Percentiles rank a stretch among this genome's conserved stretches.
Evolutionary conservation across 2,888 invertebrate genomes (phyloP).

Genomic region (Chaitophorus viminalis): DNA sequence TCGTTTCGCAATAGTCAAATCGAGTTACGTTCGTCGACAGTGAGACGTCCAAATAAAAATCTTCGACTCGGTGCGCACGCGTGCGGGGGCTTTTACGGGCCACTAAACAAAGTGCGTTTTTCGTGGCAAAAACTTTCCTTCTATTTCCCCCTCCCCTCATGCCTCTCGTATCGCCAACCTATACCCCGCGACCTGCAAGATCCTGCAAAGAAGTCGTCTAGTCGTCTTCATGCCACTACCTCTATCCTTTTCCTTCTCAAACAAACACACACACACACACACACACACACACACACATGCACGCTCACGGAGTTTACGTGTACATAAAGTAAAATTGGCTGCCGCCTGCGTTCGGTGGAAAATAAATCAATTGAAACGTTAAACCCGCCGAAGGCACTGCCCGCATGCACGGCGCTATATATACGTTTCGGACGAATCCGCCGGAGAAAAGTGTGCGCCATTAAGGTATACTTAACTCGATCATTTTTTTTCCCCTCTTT

Average conservation of each 20-base stretch:
- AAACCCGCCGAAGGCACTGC: constrained; percentile 18
- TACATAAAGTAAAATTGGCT: constrained; percentile 32
- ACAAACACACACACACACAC: too few relatives aligned
- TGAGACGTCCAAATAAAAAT: constrained; percentile 55
- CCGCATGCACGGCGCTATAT: background rate
- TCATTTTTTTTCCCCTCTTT: constrained; percentile 39
- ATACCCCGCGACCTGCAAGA: background rate
- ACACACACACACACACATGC: background rate
- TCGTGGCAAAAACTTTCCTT: constrained; percentile 54
- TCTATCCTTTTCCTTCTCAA: too few relatives aligned
- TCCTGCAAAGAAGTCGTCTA: too few relatives aligned
- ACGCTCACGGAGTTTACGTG: background rate
- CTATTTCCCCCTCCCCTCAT: background rate
- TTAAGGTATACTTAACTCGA: constrained; percentile 46
- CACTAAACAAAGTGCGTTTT: constrained; percentile 61
- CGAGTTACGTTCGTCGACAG: constrained; percentile 53
- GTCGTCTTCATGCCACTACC: too few relatives aligned
- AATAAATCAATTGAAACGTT: constrained; percentile 60
- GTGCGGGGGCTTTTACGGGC: constrained; percentile 59
- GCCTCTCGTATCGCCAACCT: background rate
- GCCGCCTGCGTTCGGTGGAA: constrained; percentile 26
- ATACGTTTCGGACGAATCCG: background rate
- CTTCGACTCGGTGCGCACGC: constrained; percentile 35
- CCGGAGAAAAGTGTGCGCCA: background rate
- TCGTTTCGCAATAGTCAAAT: constrained; percentile 55